Base-by-base conservation (phyloP, 1,140 invertebrate genomes). In the Goniozus legneri region DNA sequence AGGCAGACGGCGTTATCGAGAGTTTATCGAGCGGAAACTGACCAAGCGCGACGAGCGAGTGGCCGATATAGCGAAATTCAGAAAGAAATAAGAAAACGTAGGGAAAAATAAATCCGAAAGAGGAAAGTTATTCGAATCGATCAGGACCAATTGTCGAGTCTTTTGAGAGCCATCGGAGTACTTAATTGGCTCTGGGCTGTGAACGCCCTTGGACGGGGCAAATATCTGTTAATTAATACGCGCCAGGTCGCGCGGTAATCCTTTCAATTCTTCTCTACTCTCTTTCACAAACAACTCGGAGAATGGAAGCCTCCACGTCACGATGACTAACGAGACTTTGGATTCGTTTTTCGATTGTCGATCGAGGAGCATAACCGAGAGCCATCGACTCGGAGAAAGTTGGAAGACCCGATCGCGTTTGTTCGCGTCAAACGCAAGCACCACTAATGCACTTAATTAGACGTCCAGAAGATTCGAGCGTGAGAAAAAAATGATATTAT, bases 111-210 rank as follows among this genome's bases (percentile, higher is more conserved):
- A 19, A 18, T 14, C 38, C 18, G 24, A n/a, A n/a, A n/a, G n/a
- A n/a, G 41, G 44, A 42, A 54, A 44, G 47, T 54, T 48, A 48
- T 55, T 50, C 38, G 40, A 44, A 56, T 52, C 45, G 55, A 51
- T 44, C 47, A 14, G 55, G 8, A n/a, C 12, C 30, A 50, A 49
- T 52, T 52, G 57, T 52, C 34, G 40, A 44, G 16, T 21, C 13
- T 32, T 15, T 39, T 52, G 46, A 59, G 56, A 50, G 52, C 42
- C 22, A n/a, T n/a, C n/a, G 54, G 58, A 58, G 52, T 55, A 58
- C 31, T 46, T 55, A 58, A 60, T 58, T 58, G 42, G 43, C 37
- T 42, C 21, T n/a, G n/a, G n/a, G n/a, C 41, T 58, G 36, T 31
- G 16, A 4, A 10, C 4, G 24, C 10, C 10, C 24, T 27, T 10